These are phyloP conservation scores for Mycalesis mineus DNA, from an alignment of 2,888 invertebrate species.

Conservation along the genomic window DNA sequence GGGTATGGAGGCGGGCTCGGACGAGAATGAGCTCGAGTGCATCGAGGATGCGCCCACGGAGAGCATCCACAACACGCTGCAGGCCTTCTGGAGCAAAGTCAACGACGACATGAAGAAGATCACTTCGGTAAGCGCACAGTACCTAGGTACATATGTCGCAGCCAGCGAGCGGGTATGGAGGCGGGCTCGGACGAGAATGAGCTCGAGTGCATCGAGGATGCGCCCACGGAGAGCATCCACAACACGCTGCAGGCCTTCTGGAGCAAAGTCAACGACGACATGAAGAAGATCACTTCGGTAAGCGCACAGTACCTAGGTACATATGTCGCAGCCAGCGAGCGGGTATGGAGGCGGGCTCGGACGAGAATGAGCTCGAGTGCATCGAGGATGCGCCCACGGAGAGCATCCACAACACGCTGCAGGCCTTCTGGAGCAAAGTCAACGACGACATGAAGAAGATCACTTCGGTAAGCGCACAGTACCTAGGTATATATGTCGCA, in stretches of 20 bases:
- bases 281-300: constrained; percentile 86
- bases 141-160: too few species aligned
- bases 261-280: constrained; percentile 88
- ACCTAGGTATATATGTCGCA: too few species aligned
- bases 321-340: too few species aligned
- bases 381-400: constrained; percentile 44
- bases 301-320: too few species aligned
- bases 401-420: constrained; percentile 76
- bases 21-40: constrained; percentile 55
- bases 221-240: constrained; percentile 46
- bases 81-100: too few species aligned
- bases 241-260: constrained; percentile 88
- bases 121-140: too few species aligned
- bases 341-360: too few species aligned
- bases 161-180: too few species aligned
- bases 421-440: constrained; percentile 90
- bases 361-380: too few species aligned
- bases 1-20: constrained; percentile 44
- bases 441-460: constrained; percentile 88
- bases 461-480: constrained; percentile 81
- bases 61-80: too few species aligned
- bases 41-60: constrained; percentile 83
- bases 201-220: constrained; percentile 33
- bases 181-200: too few species aligned
- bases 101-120: too few species aligned